Evolutionary conservation across 2,113 vertebrate species (phyloP), one percentile per base, ranked within the genome.

Genomic region (Taxidea taxus): DNA sequence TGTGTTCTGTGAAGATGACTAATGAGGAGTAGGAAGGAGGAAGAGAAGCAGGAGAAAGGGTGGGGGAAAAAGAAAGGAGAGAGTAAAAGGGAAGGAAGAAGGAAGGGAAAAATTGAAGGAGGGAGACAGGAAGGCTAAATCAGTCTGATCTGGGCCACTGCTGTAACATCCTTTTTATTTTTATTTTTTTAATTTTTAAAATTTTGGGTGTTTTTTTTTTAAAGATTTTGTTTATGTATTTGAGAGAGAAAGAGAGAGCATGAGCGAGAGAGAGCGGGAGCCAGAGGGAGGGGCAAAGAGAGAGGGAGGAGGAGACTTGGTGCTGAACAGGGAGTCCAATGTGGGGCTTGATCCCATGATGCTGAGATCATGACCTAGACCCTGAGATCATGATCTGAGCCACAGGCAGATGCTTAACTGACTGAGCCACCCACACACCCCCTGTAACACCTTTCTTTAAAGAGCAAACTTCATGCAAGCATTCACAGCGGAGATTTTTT

Each of bases 31-130:
- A 60, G 75, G 66, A 20, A 84, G 51, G 39, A 90, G 60, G 51
- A 49, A 56, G 66, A 70, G 56, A 49, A 78, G 2, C 3, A 34
- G 23, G 25, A 72, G 13, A 66, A 44, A 5, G 7, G 0, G 18
- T 4, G 49, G 6, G 66, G 4, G 14, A 44, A 1, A 5, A 4
- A 72, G 37, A 51, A 6, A 5, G 31, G 6, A 49, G 4, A 42
- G 7, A 49, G 13, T 6, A 2, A 23, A 39, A 1, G 1, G 14
- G 4, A 66, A 78, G 18, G 62, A 10, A 11, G 18, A 0, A 25
- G 3, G 80, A 16, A 64, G 2, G 15, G 5, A 2, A 1, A 6
- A 88, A 74, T 49, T 44, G 29, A 6, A 29, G 6, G 16, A 3
- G 44, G 4, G 68, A 84, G 20, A 34, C 2, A 8, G 7, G 39